Base-by-base conservation (phyloP, 2,888 invertebrate genomes). In the Orthosia cruda region DNA sequence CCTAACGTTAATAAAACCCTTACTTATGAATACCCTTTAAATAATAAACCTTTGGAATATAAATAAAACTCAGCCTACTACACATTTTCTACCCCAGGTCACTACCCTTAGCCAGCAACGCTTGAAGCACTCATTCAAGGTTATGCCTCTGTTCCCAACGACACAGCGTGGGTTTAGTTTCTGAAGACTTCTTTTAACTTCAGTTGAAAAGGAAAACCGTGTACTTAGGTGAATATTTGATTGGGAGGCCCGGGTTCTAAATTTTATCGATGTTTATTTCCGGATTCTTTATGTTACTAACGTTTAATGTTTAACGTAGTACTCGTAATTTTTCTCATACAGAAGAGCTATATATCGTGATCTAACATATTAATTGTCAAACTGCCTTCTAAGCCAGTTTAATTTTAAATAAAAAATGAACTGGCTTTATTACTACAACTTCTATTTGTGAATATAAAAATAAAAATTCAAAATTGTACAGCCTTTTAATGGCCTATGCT, bases 191-290 rank as follows among this genome's bases (percentile, higher is more conserved):
- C 32, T 71, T 32, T 63, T 5, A 23, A 47, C 1, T 49, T 40
- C 32, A 16, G 57, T 13, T n/a, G 11, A 79, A 58, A 58, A 73
- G 15, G 47, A 7, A 80, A 52, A n/a, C 11, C 26, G 11, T 72
- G 63, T 65, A 23, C n/a, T 47, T 54, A 59, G 11, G 20, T 70
- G 71, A 76, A 54, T 71, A 71, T 54, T 78, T 78, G 18, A 71
- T 71, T 16, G 9, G 16, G 1, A 12, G 4, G 13, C 12, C 13
- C 54, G 4, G 40, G 20, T 54, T 4, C 3, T 71, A 4, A n/a
- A n/a, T 3, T 3, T 55, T 71, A 15, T 12, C 0, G 15, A 12
- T 50, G 50, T n/a, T 32, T 1, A 18, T 18, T 23, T 23, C 67
- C 26, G 45, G 26, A 47, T 68, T 32, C 52, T n/a, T 7, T 23